Base-by-base conservation (phyloP, 2,113 vertebrate species). In the Plotosus lineatus region DNA sequence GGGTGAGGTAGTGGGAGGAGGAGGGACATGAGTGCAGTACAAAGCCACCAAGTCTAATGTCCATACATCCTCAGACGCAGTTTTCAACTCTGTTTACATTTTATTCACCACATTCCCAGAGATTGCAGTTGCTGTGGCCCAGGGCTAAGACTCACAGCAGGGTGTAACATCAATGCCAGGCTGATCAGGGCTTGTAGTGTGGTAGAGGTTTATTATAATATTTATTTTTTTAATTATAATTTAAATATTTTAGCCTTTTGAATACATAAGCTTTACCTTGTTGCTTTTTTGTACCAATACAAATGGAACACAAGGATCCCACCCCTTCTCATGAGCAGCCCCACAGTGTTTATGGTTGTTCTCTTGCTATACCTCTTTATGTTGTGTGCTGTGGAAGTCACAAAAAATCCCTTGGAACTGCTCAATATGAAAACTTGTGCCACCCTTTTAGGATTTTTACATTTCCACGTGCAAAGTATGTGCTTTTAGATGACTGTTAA, bases 71-170 rank as follows among this genome's bases (percentile, higher is more conserved):
- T n/a, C 46, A 46, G 75, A 55, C 46, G 17, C 40, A 44, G 75
- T 74, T 66, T 61, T 73, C 83, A 66, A 11, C 26, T 26, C 50
- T 81, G 19, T 84, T 84, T 8, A 8, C n/a, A 3, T 69, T n/a
- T 33, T 11, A 12, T 55, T 55, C 51, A 26, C 33, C 38, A 17
- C 9, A 19, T 50, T 26, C 36, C 12, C 31, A 40, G 26, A 44
- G 17, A 40, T 14, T 40, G 28, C 51, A 42, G 51, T 31, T 42
- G 1, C 61, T 69, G 33, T 38, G 28, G 77, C 48, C 71, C 50
- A 28, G 71, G 63, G 77, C 77, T 53, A 56, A 75, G 68, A 42
- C 28, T 75, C 69, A 6, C 82, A 72, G 7, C 69, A 69, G 77
- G 50, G 71, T 7, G 60, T 11, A 53, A 48, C 73, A 61, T 28